Conservation (phyloP, 1,140 invertebrate species). For the Uloborus diversus region DNA sequence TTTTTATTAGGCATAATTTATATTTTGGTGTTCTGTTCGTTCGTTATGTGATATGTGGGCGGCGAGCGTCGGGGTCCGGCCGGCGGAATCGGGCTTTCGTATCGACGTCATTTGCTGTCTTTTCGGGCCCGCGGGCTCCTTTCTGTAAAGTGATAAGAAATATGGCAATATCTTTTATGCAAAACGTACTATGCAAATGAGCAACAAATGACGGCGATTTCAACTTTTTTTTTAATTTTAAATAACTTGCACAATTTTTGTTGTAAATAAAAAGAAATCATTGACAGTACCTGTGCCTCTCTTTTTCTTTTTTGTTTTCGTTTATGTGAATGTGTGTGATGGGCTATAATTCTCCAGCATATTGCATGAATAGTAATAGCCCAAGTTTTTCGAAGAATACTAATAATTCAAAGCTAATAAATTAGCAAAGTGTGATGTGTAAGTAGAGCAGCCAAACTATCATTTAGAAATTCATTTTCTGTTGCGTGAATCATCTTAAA, state of each 20-base stretch:
- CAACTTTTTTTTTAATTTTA: conserved; percentile 42
- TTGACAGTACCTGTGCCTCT: conserved; percentile 42
- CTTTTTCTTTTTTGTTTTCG: too few species aligned
- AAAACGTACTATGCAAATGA: conserved; percentile 20
- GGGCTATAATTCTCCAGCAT: too few species aligned
- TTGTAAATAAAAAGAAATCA: conserved; percentile 56
- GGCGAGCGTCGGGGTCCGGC: neutral
- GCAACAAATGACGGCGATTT: conserved; percentile 27
- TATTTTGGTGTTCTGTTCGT: conserved; percentile 57
- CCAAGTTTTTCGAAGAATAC: too few species aligned
- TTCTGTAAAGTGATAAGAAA: conserved; percentile 52
- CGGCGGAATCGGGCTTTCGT: conserved; percentile 47
- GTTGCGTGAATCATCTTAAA: too few species aligned
- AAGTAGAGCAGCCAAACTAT: too few species aligned
- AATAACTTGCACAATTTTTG: conserved; percentile 53
- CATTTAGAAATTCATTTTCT: too few species aligned
- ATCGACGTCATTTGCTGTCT: conserved; percentile 46
- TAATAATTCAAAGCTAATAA: too few species aligned
- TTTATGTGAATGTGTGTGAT: too few species aligned
- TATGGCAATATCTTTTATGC: conserved; percentile 56
- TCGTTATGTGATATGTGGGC: conserved; percentile 51
- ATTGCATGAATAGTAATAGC: too few species aligned
- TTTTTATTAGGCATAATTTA: conserved; percentile 56
- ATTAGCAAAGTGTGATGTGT: too few species aligned
- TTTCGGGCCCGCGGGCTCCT: neutral